Evolutionary conservation across 2,113 vertebrate species (phyloP), one percentile per base, ranked within the genome.

Genomic region (Oxyruncus cristatus): DNA sequence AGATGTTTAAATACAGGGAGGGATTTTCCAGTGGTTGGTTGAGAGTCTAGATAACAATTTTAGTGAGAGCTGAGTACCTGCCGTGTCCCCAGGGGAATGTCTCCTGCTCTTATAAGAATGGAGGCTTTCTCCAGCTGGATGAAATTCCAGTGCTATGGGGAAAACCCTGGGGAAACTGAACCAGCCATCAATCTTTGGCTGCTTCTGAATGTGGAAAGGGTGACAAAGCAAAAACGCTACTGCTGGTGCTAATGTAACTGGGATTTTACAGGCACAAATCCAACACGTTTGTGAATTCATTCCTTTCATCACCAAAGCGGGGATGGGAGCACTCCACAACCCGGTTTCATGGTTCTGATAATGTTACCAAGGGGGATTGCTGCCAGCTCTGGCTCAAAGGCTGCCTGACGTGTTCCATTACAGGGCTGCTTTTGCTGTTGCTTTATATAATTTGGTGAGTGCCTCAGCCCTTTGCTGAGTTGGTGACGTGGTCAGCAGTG

Each of bases 221-320:
- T 91, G 86, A 90, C 91, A 84, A 81, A 81, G 91, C 92, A 82
- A 77, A 92, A 97, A 87, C 8, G 42, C 88, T 68, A 11, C 79
- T 75, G 77, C 76, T 84, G 18, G 62, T 75, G 76, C 67, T 85
- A 5, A 15, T 56, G 77, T 72, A 75, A 12, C 65, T 95, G 68
- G 82, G 86, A 73, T 92, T 94, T 81, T 62, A 46, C 73, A 75
- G 88, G 93, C 88, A 91, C 80, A n/a, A 68, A 70, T 88, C 83
- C 86, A 94, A 12, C 39, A 5, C 0, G 0, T 46, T 59, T 52
- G 80, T 89, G 86, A 79, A 75, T 89, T 84, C 75, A 30, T 52
- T 75, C 83, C 73, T 92, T 93, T 95, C 83, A 76, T 62, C 62
- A 21, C 44, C 73, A 28, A 41, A 85, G 76, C 76, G 33, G 80